Percentiles rank a stretch among this genome's conserved stretches.
These are phyloP conservation scores for Ischnura elegans DNA, from an alignment of 2,888 invertebrate genomes.

Conservation along the genomic window DNA sequence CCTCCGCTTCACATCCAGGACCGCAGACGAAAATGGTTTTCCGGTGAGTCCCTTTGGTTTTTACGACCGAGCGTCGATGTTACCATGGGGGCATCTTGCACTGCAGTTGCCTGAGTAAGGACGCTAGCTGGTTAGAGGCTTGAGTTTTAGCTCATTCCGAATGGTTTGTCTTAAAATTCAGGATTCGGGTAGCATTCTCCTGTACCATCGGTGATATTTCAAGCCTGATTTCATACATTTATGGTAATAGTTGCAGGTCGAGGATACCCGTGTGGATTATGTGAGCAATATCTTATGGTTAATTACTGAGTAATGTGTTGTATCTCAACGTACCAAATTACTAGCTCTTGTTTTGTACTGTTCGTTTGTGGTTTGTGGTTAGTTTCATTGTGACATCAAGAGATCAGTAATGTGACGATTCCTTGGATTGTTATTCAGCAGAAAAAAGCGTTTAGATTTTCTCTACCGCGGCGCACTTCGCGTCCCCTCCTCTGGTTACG, in stretches of 20 bases:
- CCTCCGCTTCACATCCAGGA: neutral
- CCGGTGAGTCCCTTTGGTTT: conserved; percentile 47
- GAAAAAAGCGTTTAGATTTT: neutral
- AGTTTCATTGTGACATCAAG: too few species aligned
- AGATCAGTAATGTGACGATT: neutral
- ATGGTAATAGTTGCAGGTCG: too few species aligned
- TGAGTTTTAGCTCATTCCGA: neutral
- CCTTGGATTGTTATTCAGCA: neutral
- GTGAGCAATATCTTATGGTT: too few species aligned
- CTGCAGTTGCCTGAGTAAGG: neutral
- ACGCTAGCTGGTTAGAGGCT: neutral
- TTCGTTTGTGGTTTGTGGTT: too few species aligned
- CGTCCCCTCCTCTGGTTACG: neutral
- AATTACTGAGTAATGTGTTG: too few species aligned
- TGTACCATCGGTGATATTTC: too few species aligned
- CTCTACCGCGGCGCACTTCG: neutral
- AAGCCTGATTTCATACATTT: too few species aligned
- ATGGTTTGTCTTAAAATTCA: too few species aligned
- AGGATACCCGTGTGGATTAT: too few species aligned
- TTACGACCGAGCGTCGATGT: neutral
- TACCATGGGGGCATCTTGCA: neutral
- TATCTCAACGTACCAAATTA: too few species aligned
- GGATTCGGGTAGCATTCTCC: too few species aligned
- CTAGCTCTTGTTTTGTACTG: too few species aligned
- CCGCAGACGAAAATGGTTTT: conserved; percentile 49